phyloP scores from a whole-genome alignment of 2,113 vertebrate species.

The Hemibagrus wyckioides region DNA sequence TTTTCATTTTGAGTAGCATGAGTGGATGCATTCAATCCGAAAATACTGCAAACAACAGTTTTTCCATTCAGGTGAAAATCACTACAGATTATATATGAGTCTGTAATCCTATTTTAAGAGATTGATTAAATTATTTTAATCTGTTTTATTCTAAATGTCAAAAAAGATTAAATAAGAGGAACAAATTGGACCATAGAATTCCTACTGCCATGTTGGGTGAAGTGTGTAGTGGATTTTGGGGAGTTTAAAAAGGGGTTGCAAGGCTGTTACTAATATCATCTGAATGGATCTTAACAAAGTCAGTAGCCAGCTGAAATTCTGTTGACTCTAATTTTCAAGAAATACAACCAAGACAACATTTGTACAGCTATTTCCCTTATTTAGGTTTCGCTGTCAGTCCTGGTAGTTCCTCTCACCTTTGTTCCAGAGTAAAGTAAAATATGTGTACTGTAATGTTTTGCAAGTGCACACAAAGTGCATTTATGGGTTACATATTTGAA shows the following conservation, averaged over 20 bases:
- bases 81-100: constrained; percentile 23
- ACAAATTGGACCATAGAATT: constrained; percentile 15
- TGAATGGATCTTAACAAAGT: background rate
- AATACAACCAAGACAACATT: background rate
- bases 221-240: background rate
- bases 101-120: background rate
- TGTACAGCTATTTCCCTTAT: background rate
- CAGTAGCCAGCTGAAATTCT: background rate
- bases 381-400: constrained; percentile 9
- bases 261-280: background rate
- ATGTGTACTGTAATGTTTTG: constrained; percentile 32
- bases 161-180: constrained; percentile 21
- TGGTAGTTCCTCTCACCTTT: constrained; percentile 46
- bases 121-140: background rate
- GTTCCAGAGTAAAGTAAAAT: constrained; percentile 30
- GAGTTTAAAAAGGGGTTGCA: background rate
- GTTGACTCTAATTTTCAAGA: background rate
- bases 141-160: background rate
- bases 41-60: background rate
- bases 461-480: constrained; percentile 59
- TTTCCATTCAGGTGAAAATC: background rate
- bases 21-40: background rate
- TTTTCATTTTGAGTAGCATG: background rate
- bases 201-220: constrained; percentile 4
- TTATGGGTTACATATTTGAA: constrained; percentile 60